Conservation (phyloP, 2,113 vertebrate species). For the Semicossyphus pulcher region DNA sequence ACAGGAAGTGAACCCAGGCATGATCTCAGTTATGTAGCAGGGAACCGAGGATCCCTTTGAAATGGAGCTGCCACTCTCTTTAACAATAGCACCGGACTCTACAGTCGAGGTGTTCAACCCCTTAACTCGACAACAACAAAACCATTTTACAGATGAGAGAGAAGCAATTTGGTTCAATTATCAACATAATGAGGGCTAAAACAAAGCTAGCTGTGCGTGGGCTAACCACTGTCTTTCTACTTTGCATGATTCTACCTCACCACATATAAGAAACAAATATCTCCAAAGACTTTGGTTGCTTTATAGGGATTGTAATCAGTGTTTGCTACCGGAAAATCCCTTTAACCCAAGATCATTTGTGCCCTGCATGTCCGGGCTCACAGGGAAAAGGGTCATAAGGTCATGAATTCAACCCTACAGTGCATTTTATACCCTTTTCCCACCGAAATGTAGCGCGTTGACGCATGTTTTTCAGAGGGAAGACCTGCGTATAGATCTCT, state of each 20-base stretch:
- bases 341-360: no score
- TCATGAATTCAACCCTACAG: no score
- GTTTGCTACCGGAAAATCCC: no score
- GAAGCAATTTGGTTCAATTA: conserved; percentile 37
- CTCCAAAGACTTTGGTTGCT: background rate
- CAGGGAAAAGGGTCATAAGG: no score
- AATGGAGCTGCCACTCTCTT: background rate
- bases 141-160: conserved; percentile 19
- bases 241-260: background rate
- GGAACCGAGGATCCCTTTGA: background rate
- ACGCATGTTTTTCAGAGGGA: no score
- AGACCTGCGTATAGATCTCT: no score
- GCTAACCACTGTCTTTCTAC: background rate
- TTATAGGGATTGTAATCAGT: background rate
- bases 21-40: conserved; percentile 21
- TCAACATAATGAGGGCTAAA: conserved; percentile 19
- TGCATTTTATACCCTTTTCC: background rate
- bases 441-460: no score
- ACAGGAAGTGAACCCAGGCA: background rate
- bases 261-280: background rate
- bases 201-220: no score
- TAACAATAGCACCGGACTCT: conserved; percentile 1
- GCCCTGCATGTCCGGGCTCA: no score
- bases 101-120: conserved; percentile 10
- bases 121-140: conserved; percentile 2